Percentiles rank a stretch among this genome's conserved stretches.
Conservation (phyloP, 1,140 invertebrate species). For the Aphelenchoides fujianensis region DNA sequence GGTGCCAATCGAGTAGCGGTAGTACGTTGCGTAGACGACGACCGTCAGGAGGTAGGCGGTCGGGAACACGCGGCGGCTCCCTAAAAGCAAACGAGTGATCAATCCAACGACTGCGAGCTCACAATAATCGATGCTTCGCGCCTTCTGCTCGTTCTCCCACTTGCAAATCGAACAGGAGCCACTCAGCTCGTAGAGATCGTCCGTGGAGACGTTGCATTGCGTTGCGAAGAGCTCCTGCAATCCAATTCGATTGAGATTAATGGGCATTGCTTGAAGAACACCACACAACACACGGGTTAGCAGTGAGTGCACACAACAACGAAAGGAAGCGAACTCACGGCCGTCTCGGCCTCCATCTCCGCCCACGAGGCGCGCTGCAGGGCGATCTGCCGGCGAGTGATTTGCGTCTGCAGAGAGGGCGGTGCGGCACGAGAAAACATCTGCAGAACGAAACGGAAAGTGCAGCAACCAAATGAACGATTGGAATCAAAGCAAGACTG, state of each 20-base stretch:
- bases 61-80: slow-evolving; percentile 22
- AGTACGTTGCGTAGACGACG: slow-evolving; percentile 21
- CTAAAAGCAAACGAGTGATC: slow-evolving; percentile 15
- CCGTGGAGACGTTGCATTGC: slow-evolving; percentile 23
- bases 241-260: not conserved
- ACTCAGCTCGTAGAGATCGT: slow-evolving; percentile 16
- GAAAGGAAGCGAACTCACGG: slow-evolving; percentile 15
- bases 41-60: slow-evolving; percentile 12
- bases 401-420: not conserved
- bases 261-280: not conserved
- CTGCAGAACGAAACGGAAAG: slow-evolving; percentile 5
- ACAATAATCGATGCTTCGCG: slow-evolving; percentile 30
- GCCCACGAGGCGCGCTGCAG: slow-evolving; percentile 9
- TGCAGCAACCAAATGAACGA: not conserved
- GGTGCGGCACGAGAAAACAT: slow-evolving; percentile 22
- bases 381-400: not conserved
- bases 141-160: slow-evolving; percentile 29
- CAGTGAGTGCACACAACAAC: too few species aligned
- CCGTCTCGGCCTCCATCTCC: slow-evolving; percentile 26
- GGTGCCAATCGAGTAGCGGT: not conserved
- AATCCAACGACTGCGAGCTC: slow-evolving; percentile 19
- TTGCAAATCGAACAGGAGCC: slow-evolving; percentile 22
- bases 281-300: slow-evolving; percentile 6
- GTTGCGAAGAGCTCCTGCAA: slow-evolving; percentile 13
- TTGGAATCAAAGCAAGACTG: not conserved